phyloP scores from a whole-genome alignment of 2,888 invertebrate species.

The Drosophila meridionalis region DNA sequence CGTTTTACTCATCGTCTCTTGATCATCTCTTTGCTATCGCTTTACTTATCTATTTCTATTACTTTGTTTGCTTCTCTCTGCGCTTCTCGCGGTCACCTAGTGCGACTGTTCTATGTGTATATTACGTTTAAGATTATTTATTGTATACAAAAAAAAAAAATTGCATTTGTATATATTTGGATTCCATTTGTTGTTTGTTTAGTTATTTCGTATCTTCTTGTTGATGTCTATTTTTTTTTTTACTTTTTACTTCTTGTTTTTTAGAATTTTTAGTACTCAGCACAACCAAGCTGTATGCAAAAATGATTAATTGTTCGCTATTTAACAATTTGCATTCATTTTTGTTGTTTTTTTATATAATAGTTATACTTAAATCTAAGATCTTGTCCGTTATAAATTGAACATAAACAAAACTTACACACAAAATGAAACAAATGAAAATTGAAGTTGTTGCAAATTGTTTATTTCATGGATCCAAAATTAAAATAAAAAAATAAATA shows the following conservation, averaged over 20 bases:
- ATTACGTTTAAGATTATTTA: constrained; percentile 15
- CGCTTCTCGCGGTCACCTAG: constrained; percentile 11
- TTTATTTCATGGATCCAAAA: constrained; percentile 45
- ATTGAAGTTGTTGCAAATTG: constrained; percentile 38
- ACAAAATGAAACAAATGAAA: constrained; percentile 43
- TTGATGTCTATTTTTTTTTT: constrained; percentile 12
- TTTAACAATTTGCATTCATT: constrained; percentile 39
- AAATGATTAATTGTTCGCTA: constrained; percentile 37
- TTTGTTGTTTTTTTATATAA: not conserved
- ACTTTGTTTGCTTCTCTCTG: not conserved
- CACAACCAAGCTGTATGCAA: constrained; percentile 72
- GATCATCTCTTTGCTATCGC: constrained; percentile 3
- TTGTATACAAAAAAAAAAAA: constrained; percentile 31
- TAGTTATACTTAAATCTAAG: constrained; percentile 8
- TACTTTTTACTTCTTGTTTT: constrained; percentile 19
- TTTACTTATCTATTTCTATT: not conserved
- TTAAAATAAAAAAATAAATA: constrained; percentile 21
- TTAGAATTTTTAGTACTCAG: constrained; percentile 63
- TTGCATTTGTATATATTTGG: constrained; percentile 26
- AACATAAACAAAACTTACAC: constrained; percentile 21
- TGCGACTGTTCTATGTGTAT: constrained; percentile 11
- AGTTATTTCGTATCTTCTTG: constrained; percentile 6
- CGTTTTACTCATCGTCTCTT: not conserved
- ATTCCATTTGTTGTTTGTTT: constrained; percentile 21
- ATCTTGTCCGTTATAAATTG: constrained; percentile 1